Evolutionary conservation across 2,113 vertebrate genomes (phyloP).

Genomic region (Typhlomys cinereus): DNA sequence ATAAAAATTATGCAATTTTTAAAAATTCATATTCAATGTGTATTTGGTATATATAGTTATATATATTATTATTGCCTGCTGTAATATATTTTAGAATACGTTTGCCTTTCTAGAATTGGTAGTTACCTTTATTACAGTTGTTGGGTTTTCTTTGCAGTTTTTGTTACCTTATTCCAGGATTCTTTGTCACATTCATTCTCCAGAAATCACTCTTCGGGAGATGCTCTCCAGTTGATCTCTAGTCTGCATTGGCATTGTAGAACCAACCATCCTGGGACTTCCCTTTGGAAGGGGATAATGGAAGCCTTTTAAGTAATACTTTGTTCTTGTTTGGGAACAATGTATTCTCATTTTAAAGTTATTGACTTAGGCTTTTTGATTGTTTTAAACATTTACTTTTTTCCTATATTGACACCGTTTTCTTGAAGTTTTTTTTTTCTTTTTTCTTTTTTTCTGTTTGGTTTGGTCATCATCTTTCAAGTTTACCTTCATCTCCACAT

Average conservation of each 20-base stretch:
- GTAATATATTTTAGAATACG: not conserved
- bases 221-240: not conserved
- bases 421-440: not conserved
- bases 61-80: not conserved
- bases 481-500: not conserved
- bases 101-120: constrained; percentile 19
- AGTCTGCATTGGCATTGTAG: not conserved
- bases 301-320: not conserved
- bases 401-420: not conserved
- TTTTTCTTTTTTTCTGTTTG: not conserved
- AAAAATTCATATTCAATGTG: constrained; percentile 18
- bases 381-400: not conserved
- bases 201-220: not conserved
- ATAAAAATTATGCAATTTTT: not conserved
- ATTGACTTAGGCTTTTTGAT: not conserved
- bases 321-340: not conserved
- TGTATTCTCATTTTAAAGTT: not conserved
- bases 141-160: not conserved
- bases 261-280: not conserved
- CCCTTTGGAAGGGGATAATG: not conserved
- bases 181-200: not conserved
- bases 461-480: not conserved
- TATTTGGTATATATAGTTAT: not conserved
- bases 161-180: not conserved
- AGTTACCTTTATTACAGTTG: constrained; percentile 15